These are phyloP conservation scores for Linyphia triangularis DNA, from an alignment of 2,888 invertebrate genomes.

Conservation along the genomic window DNA sequence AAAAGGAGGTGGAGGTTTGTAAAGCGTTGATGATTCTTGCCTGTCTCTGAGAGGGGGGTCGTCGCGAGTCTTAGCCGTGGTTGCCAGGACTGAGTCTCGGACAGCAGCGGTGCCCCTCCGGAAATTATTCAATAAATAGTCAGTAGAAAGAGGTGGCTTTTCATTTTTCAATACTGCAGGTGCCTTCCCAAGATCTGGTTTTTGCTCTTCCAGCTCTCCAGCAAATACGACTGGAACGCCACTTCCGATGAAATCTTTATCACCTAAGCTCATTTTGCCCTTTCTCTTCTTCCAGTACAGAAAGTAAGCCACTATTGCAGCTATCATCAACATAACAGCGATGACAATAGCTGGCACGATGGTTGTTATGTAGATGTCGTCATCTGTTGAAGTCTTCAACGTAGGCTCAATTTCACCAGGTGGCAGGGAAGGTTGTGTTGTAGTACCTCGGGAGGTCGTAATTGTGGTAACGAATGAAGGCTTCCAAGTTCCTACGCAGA, in stretches of 20 bases:
- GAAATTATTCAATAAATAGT: constrained; percentile 84
- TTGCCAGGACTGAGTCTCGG: constrained; percentile 79
- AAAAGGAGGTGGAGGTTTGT: constrained; percentile 94
- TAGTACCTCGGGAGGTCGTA: constrained; percentile 78
- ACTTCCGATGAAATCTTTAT: constrained; percentile 82
- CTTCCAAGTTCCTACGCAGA: constrained; percentile 81
- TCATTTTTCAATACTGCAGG: constrained; percentile 97
- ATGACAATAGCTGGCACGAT: constrained; percentile 91
- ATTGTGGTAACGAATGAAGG: constrained; percentile 82
- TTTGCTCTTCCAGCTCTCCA: constrained; percentile 93
- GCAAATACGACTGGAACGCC: constrained; percentile 95
- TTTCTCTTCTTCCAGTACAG: constrained; percentile 88
- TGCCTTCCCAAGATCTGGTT: constrained; percentile 89
- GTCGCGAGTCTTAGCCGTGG: constrained; percentile 73
- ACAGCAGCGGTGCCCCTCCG: constrained; percentile 81
- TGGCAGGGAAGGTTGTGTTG: constrained; percentile 81
- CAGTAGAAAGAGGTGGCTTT: constrained; percentile 92
- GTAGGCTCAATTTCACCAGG: constrained; percentile 65
- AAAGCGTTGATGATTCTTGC: constrained; percentile 81
- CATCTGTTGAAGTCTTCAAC: constrained; percentile 76
- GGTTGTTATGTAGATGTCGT: constrained; percentile 85
- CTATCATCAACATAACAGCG: constrained; percentile 91
- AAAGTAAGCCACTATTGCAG: constrained; percentile 92
- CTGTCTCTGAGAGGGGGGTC: constrained; percentile 77
- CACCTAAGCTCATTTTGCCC: constrained; percentile 90